A percentile compares a stretch with the other conserved stretches of the same genome.
phyloP scores from a whole-genome alignment of 2,113 vertebrate species.

The Chlorodrepanis virens region DNA sequence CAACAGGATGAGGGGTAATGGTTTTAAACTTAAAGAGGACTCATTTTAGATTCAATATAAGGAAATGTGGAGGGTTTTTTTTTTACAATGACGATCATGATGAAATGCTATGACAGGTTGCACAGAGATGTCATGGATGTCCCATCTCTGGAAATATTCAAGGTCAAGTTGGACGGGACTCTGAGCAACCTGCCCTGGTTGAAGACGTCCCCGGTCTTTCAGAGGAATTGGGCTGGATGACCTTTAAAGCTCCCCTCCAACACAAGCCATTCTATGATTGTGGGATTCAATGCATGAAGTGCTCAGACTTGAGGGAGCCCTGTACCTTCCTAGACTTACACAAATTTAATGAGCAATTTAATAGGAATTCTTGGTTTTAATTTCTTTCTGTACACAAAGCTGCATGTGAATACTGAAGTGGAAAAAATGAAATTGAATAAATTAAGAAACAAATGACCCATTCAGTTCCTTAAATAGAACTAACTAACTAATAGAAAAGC shows the following conservation, averaged over 20 bases:
- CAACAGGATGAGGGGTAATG: not conserved
- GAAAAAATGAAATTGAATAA: not conserved
- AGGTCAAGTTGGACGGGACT: not conserved
- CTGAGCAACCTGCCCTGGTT: not conserved
- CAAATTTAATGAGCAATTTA: not conserved
- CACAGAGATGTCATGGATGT: not conserved
- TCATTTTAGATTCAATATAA: not conserved
- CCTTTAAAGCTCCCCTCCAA: not conserved
- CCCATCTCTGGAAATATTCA: not conserved
- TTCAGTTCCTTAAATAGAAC: not conserved
- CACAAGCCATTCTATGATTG: too few species aligned
- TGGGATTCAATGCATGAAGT: not conserved
- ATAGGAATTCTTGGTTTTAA: not conserved
- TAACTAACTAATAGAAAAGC: not conserved
- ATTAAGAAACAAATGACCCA: not conserved
- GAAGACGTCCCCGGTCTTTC: not conserved
- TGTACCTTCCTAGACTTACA: not conserved
- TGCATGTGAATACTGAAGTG: not conserved
- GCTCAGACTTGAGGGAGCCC: not conserved
- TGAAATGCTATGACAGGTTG: not conserved
- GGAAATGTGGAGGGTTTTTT: rapidly evolving
- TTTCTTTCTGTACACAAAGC: not conserved
- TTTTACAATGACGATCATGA: not conserved
- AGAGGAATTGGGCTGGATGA: not conserved
- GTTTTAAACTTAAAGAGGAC: not conserved